Evolutionary conservation across 2,797 vertebrate species (phyloP), one percentile per base, ranked within the genome.

Genomic region (Sebastes steindachneri): DNA sequence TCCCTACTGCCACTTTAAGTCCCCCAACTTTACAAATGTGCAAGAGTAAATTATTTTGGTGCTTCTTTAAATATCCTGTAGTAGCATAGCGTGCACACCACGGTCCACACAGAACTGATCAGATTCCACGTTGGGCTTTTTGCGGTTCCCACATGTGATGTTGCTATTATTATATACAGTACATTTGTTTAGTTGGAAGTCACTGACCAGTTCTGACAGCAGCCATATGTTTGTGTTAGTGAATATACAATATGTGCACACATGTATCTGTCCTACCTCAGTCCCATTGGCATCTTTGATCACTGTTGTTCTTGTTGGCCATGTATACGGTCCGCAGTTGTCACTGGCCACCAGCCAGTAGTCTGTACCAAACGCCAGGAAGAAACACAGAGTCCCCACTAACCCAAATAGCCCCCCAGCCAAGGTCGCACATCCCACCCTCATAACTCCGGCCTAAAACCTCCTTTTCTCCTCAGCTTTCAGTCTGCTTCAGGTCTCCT

Each of bases 291-390:
- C 75, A 60, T 89, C 85, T 70, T 58, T 72, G 5, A 17, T 48
- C 31, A 7, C 59, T 31, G 64, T 73, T 37, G 59, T 67, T 63
- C 54, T 23, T 1, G 83, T 84, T 1, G 65, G 68, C 89, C 80
- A 74, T 68, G 74, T 19, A 58, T 88, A 57, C 3, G 84, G 29
- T 25, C 88, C 93, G 1, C 97, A 98, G 79, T 95, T 88, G 79
- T 98, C 97, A 0, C 93, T 96, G 31, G 96, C 97, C 41, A 98
- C 91, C 1, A 98, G 94, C 97, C 97, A 98, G 86, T 98, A 98
- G 83, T 98, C 97, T 0, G 97, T 97, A 31, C 94, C 95, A 0
- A 98, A 98, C 11, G 97, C 96, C 7, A 96, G 0, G 9, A 98
- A 91, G 63, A 97, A 97, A 75, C 97, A 96, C 55, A 98, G 66